Evolutionary conservation across 2,888 invertebrate species (phyloP).

Genomic region (Epistrophe grossulariae): DNA sequence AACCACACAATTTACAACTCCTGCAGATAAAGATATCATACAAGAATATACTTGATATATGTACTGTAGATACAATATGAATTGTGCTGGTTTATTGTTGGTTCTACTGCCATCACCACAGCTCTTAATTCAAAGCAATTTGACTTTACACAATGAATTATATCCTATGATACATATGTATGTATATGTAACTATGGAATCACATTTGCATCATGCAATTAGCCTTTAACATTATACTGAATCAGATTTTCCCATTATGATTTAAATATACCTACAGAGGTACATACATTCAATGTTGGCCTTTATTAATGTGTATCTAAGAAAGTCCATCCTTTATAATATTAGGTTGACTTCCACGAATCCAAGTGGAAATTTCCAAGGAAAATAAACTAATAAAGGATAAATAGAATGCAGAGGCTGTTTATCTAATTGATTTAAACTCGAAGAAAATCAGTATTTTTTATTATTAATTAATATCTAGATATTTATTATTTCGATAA

Average conservation of each 20-base stretch:
- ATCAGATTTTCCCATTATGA: neutral
- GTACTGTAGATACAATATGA: neutral
- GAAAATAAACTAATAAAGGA: too few species aligned
- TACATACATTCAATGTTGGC: too few species aligned
- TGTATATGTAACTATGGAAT: neutral
- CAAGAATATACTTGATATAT: neutral
- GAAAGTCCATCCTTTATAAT: neutral
- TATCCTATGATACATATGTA: neutral
- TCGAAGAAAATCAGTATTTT: too few species aligned
- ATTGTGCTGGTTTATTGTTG: neutral
- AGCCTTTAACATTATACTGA: slow-evolving; percentile 8
- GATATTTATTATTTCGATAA: too few species aligned
- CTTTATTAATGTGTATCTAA: neutral
- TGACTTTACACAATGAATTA: slow-evolving; percentile 10
- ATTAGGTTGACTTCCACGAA: neutral
- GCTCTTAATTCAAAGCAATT: slow-evolving; percentile 6
- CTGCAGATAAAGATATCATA: neutral
- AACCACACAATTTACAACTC: slow-evolving; percentile 11
- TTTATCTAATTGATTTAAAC: too few species aligned
- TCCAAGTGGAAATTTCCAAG: neutral
- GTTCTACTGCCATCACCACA: neutral
- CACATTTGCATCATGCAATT: slow-evolving; percentile 12
- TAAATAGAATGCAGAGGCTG: too few species aligned
- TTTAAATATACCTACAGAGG: neutral
- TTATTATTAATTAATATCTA: too few species aligned